These are phyloP conservation scores for Macroglossus sobrinus DNA, from an alignment of 2,113 vertebrate genomes.

Conservation along the genomic window DNA sequence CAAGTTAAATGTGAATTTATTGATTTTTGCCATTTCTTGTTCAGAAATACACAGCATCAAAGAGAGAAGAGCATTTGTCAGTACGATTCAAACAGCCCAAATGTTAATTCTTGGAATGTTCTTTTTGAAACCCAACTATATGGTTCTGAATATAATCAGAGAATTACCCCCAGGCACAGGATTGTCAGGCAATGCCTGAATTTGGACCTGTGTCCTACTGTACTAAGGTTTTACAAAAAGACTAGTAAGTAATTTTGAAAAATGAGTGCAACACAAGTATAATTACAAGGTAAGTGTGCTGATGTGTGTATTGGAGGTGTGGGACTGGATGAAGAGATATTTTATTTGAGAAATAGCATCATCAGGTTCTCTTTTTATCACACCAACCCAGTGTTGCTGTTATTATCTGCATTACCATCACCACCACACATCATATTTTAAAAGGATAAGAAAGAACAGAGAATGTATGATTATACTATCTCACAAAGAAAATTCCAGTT, in stretches of 20 bases:
- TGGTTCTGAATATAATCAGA: neutral
- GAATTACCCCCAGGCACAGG: neutral
- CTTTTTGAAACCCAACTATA: neutral
- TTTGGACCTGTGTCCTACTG: neutral
- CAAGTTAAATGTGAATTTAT: slow-evolving; percentile 54
- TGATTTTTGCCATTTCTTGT: slow-evolving; percentile 46
- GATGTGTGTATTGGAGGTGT: neutral
- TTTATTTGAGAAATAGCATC: neutral
- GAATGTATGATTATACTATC: neutral
- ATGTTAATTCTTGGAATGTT: neutral
- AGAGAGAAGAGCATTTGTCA: slow-evolving; percentile 28
- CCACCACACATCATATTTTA: neutral
- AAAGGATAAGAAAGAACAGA: neutral
- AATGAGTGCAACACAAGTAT: neutral
- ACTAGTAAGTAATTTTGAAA: neutral
- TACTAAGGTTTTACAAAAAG: neutral
- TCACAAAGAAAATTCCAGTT: neutral
- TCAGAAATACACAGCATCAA: neutral
- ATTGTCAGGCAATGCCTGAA: neutral
- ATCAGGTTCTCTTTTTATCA: neutral
- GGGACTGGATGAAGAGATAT: neutral
- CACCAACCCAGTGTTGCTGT: neutral
- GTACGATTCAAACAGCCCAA: neutral
- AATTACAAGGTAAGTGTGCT: neutral
- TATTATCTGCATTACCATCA: neutral